Percentiles rank a stretch among this genome's conserved stretches.
These are phyloP conservation scores for Phyllopteryx taeniolatus DNA, from an alignment of 2,113 vertebrate species.

Conservation along the genomic window DNA sequence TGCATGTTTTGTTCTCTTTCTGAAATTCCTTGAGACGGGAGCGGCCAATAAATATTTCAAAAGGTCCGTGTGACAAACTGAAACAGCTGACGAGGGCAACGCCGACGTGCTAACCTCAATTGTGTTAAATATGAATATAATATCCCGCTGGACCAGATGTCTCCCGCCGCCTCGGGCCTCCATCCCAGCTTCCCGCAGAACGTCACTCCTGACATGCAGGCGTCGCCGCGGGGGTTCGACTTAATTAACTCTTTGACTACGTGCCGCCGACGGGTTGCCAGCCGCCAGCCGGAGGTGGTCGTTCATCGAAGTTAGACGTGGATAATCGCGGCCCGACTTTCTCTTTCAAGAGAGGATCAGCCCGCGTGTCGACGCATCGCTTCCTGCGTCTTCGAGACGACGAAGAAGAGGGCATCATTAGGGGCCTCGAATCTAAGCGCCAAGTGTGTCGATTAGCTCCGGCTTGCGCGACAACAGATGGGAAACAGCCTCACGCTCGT, in stretches of 20 bases:
- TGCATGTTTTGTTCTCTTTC: too few relatives aligned
- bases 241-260: not conserved
- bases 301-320: slow-evolving; percentile 5
- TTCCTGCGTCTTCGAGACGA: not conserved
- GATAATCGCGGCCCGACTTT: slow-evolving; percentile 60
- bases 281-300: not conserved
- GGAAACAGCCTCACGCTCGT: slow-evolving; percentile 2
- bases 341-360: slow-evolving; percentile 24
- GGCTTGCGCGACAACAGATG: not conserved
- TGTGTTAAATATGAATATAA: too few relatives aligned
- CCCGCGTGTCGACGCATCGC: not conserved
- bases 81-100: too few relatives aligned
- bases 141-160: not conserved
- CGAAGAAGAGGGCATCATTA: not conserved
- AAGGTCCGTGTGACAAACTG: too few relatives aligned
- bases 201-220: not conserved
- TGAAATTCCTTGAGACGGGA: too few relatives aligned
- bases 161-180: not conserved
- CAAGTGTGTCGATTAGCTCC: too few relatives aligned
- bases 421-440: not conserved
- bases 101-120: too few relatives aligned
- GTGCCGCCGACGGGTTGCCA: not conserved
- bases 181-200: not conserved
- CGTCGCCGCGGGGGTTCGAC: not conserved
- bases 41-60: too few relatives aligned